phyloP scores from a whole-genome alignment of 2,113 vertebrate species.

The Dolichotis patagonum region DNA sequence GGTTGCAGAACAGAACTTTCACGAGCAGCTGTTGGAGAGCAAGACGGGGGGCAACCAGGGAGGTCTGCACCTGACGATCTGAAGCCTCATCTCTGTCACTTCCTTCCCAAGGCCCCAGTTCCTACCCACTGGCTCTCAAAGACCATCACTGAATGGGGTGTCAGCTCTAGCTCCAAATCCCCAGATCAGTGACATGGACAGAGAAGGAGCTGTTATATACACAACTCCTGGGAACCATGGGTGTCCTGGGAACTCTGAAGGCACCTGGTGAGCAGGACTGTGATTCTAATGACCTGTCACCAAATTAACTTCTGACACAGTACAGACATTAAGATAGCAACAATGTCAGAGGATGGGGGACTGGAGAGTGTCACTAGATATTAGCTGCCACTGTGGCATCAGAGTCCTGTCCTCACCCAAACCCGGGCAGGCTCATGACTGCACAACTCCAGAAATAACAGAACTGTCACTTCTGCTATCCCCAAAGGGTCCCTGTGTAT shows the following conservation, averaged over 20 bases:
- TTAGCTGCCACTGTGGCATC: neutral
- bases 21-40: slow-evolving; percentile 10
- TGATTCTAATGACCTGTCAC: neutral
- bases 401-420: neutral
- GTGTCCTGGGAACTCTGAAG: neutral
- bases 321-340: too few relatives aligned
- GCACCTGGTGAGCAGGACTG: neutral
- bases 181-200: neutral
- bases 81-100: neutral
- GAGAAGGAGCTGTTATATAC: neutral
- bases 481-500: neutral
- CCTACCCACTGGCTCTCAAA: neutral
- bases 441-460: neutral
- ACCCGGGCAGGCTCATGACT: neutral
- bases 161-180: neutral
- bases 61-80: neutral
- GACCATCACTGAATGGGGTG: neutral
- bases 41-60: neutral
- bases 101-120: neutral
- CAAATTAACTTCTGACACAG: neutral
- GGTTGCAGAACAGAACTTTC: neutral
- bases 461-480: neutral
- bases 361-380: neutral
- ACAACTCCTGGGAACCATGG: neutral
- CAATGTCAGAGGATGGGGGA: accelerated